A percentile compares a stretch with the other conserved stretches of the same genome.
phyloP scores from a whole-genome alignment of 2,888 invertebrate genomes.

The Cantharis flavilabris region DNA sequence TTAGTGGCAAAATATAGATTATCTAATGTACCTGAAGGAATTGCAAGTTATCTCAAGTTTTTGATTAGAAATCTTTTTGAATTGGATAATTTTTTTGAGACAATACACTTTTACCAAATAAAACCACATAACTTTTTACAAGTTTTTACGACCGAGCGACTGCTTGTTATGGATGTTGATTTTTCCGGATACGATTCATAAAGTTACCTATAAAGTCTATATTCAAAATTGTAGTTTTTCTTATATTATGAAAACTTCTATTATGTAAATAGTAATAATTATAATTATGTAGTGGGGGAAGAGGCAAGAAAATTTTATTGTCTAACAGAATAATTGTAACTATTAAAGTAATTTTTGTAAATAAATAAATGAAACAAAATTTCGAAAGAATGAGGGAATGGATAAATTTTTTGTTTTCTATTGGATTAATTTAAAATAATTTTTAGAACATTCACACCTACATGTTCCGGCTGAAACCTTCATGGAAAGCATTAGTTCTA shows the following conservation, averaged over 20 bases:
- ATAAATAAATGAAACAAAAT: neutral
- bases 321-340: neutral
- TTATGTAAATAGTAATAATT: no score
- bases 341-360: neutral
- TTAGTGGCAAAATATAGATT: neutral
- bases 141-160: neutral
- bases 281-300: neutral
- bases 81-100: neutral
- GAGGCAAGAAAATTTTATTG: neutral
- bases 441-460: slow-evolving; percentile 29
- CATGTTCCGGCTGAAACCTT: slow-evolving; percentile 29
- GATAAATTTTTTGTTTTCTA: neutral
- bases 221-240: neutral
- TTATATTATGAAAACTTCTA: neutral
- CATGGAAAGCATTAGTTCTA: slow-evolving; percentile 30
- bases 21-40: neutral
- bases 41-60: neutral
- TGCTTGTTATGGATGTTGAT: neutral
- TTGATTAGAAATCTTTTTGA: neutral
- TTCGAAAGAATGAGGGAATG: neutral
- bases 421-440: slow-evolving; percentile 22
- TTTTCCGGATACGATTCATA: neutral
- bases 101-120: neutral
- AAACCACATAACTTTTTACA: neutral
- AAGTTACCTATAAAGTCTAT: neutral